Percentiles rank a stretch among this genome's conserved stretches.
Conservation (phyloP, 2,797 vertebrate species). For the Gymnopithys bicolor region DNA sequence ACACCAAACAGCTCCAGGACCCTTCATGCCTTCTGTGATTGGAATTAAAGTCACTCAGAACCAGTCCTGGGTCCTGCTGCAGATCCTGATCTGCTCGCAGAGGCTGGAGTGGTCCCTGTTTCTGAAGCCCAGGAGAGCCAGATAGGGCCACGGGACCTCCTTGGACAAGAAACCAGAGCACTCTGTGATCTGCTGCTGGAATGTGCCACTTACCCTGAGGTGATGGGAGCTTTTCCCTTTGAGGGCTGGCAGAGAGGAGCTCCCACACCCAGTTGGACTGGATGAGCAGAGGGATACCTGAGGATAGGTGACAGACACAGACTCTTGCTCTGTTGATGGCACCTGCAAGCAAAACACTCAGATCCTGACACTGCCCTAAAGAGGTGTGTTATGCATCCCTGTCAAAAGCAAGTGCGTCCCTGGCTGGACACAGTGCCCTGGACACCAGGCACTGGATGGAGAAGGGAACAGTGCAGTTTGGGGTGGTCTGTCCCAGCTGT, state of each 20-base stretch:
- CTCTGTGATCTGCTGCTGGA: not conserved
- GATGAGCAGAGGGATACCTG: fast-evolving
- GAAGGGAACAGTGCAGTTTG: not conserved
- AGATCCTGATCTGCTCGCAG: not conserved
- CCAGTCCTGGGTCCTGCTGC: fast-evolving
- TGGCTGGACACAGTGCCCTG: not conserved
- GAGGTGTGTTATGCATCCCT: fast-evolving
- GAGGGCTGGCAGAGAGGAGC: not conserved
- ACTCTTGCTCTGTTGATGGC: not conserved
- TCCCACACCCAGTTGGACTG: fast-evolving
- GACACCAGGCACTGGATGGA: not conserved
- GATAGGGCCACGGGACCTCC: not conserved
- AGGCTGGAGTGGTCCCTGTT: not conserved
- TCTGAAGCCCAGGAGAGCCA: not conserved
- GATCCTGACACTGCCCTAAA: not conserved
- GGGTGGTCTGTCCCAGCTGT: not conserved
- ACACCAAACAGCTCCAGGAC: not conserved
- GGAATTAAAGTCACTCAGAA: not conserved
- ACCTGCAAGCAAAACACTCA: fast-evolving
- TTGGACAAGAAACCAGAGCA: not conserved
- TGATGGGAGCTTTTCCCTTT: not conserved
- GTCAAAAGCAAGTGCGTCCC: not conserved
- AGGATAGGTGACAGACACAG: fast-evolving
- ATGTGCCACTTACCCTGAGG: not conserved
- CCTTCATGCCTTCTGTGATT: fast-evolving